Conservation (phyloP, 2,888 invertebrate genomes). For the Synergus japonicus region DNA sequence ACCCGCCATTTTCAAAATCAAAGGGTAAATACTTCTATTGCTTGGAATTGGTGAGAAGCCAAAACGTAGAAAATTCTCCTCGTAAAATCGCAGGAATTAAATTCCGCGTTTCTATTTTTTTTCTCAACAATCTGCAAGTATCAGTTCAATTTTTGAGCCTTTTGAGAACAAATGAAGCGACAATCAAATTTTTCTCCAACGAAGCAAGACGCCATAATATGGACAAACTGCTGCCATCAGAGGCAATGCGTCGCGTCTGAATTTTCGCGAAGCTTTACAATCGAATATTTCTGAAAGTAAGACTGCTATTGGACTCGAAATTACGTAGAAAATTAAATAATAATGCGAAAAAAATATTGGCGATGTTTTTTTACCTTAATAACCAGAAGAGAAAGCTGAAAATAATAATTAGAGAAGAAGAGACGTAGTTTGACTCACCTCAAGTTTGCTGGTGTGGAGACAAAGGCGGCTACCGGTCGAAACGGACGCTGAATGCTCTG, state of each 20-base stretch:
- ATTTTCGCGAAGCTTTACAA: not conserved
- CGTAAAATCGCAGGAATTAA: slow-evolving; percentile 1
- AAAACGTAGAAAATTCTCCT: slow-evolving; percentile 13
- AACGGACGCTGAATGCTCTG: slow-evolving; percentile 12
- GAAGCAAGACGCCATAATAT: slow-evolving; percentile 41
- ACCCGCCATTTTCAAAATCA: slow-evolving; percentile 75
- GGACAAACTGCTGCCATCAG: slow-evolving; percentile 26
- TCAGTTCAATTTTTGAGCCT: not conserved
- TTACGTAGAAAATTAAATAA: not conserved
- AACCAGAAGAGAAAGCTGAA: not conserved
- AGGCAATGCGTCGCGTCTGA: slow-evolving; percentile 10
- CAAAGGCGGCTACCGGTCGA: slow-evolving; percentile 63
- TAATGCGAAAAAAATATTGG: slow-evolving; percentile 38
- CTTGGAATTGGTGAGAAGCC: slow-evolving; percentile 32
- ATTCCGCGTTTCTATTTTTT: not conserved
- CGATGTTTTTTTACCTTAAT: slow-evolving; percentile 40
- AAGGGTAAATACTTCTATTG: slow-evolving; percentile 54
- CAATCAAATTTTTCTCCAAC: not conserved
- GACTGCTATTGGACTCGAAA: not conserved
- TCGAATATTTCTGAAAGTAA: slow-evolving; percentile 56
- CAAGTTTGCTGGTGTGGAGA: slow-evolving; percentile 52
- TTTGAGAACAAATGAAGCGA: not conserved
- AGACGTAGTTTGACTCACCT: slow-evolving; percentile 47
- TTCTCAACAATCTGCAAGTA: not conserved
- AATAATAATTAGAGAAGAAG: slow-evolving; percentile 7